Base-by-base conservation (phyloP, 2,113 vertebrate genomes). In the Pseudois nayaur region DNA sequence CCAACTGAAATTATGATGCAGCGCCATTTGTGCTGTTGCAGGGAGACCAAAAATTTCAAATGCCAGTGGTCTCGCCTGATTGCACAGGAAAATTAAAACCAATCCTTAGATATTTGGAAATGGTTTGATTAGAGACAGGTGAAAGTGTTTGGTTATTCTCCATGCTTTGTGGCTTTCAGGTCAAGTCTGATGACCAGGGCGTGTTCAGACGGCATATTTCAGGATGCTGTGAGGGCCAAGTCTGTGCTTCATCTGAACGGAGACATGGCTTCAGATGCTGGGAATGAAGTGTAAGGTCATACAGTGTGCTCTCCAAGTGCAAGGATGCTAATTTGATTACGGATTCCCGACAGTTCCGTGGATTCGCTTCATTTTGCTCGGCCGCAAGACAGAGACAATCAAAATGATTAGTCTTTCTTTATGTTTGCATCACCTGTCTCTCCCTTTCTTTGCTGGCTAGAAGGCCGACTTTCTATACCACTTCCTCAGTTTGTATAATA, bases 71-170 rank as follows among this genome's bases (percentile, higher is more conserved):
- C 97, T 98, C 55, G 43, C 55, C 87, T 95, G 95, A 97, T 98
- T 95, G 64, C 16, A 84, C 54, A 92, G 92, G 97, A 96, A 98
- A 97, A 98, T 98, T 94, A 98, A 98, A 98, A 96, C 89, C 96
- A 97, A 98, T 88, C 91, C 92, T 83, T 85, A 71, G 27, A 43
- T 91, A 87, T 74, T 50, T 71, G 78, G 90, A 91, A 98, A 95
- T 45, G 21, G 62, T 97, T 96, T 98, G 98, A 98, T 98, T 97
- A 95, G 98, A 98, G 97, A 96, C 97, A 98, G 95, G 97, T 98
- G 97, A 98, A 98, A 97, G 16, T 92, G 45, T 97, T 91, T 95
- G 96, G 52, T 98, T 93, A 71, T 85, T 98, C 97, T 97, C 97
- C 97, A 98, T 31, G 16, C 36, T 71, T n/a, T 33, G 43, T 83